Percentiles rank a stretch among this genome's conserved stretches.
phyloP scores from a whole-genome alignment of 2,797 vertebrate species.

The Amblyopsis hoosieri region DNA sequence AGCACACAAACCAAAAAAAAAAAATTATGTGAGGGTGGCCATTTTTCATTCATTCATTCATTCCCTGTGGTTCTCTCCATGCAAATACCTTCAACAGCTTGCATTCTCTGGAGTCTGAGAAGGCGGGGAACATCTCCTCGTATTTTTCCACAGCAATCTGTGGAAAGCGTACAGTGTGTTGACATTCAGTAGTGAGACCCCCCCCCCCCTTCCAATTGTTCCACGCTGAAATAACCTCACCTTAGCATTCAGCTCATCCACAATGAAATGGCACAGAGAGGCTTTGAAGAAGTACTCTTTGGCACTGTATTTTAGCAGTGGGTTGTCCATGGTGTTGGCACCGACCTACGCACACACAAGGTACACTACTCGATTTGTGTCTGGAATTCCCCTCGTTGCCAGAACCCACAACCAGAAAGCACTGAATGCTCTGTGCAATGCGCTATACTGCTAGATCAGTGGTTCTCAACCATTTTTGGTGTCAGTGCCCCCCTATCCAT shows the following conservation, averaged over 20 bases:
- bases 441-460: too few relatives aligned
- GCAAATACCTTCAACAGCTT: conserved; percentile 91
- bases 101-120: conserved; percentile 97
- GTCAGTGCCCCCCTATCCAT: too few relatives aligned
- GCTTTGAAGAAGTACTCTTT: conserved; percentile 99
- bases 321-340: conserved; percentile 96
- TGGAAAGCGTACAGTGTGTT: conserved; percentile 44
- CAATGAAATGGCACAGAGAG: conserved; percentile 95
- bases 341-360: conserved; percentile 80
- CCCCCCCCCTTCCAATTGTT: not conserved
- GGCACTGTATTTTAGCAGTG: conserved; percentile 95
- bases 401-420: too few relatives aligned
- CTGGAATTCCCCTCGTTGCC: too few relatives aligned
- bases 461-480: too few relatives aligned
- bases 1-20: not conserved
- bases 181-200: not conserved
- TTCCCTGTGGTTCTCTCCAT: conserved; percentile 1
- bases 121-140: conserved; percentile 98
- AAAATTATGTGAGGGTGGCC: not conserved
- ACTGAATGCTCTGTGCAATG: too few relatives aligned
- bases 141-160: conserved; percentile 97
- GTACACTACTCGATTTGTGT: too few relatives aligned
- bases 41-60: not conserved
- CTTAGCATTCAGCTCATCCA: conserved; percentile 97
- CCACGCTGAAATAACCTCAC: conserved; percentile 48